Evolutionary conservation across 2,113 vertebrate genomes (phyloP).

Genomic region (Corythornis cristatus): DNA sequence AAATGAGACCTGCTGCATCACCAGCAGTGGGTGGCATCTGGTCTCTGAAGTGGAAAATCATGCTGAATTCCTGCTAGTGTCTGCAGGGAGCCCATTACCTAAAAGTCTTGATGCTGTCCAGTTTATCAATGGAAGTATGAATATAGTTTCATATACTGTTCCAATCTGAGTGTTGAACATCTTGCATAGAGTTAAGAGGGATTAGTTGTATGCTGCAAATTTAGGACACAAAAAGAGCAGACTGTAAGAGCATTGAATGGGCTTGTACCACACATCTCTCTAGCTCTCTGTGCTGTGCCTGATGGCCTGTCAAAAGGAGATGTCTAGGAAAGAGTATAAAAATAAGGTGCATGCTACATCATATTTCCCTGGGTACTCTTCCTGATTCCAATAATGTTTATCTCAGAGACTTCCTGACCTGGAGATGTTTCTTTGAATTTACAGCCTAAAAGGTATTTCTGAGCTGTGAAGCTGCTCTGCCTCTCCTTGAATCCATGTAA

Average conservation of each 20-base stretch:
- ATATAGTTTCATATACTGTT: background rate
- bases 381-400: background rate
- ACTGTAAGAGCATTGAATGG: background rate
- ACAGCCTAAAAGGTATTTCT: background rate
- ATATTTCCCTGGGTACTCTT: background rate
- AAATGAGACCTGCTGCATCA: background rate
- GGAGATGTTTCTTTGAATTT: constrained; percentile 9
- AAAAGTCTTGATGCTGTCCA: background rate
- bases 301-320: background rate
- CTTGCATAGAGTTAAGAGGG: background rate
- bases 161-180: background rate
- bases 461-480: background rate
- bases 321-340: background rate
- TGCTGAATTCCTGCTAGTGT: background rate
- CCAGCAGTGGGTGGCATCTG: accelerated
- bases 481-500: background rate
- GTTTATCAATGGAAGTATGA: background rate
- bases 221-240: background rate
- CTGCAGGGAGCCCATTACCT: background rate
- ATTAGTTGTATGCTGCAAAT: accelerated
- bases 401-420: background rate
- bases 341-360: accelerated
- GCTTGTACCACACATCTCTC: background rate
- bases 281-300: background rate
- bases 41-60: background rate